Conservation (phyloP, 2,888 invertebrate species). For the Hirtodrosophila histrioides region DNA sequence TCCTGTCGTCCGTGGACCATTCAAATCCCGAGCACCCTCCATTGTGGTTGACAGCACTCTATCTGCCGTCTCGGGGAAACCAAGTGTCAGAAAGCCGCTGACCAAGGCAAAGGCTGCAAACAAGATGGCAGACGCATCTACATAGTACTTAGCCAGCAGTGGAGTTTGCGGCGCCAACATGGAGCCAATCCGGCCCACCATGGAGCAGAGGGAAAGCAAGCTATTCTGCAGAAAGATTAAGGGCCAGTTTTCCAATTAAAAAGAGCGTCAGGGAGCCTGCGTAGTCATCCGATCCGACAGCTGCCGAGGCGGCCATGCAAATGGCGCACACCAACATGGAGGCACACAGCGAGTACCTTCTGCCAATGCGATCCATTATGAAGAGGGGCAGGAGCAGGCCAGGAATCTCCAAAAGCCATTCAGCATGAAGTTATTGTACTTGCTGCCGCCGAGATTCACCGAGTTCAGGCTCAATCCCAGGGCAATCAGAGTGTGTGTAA, state of each 20-base stretch:
- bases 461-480: slow-evolving; percentile 92
- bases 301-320: slow-evolving; percentile 80
- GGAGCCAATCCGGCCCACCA: slow-evolving; percentile 89
- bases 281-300: slow-evolving; percentile 69
- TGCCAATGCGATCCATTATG: slow-evolving; percentile 87
- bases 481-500: slow-evolving; percentile 91
- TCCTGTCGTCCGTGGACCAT: neutral
- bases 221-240: slow-evolving; percentile 89
- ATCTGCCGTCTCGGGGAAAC: slow-evolving; percentile 88
- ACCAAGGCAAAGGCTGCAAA: slow-evolving; percentile 86
- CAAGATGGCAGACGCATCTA: slow-evolving; percentile 86
- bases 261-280: slow-evolving; percentile 86
- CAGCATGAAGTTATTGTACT: slow-evolving; percentile 90
- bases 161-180: slow-evolving; percentile 90
- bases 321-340: slow-evolving; percentile 87
- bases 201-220: slow-evolving; percentile 88
- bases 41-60: slow-evolving; percentile 87
- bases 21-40: slow-evolving; percentile 85
- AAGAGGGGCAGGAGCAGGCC: slow-evolving; percentile 88
- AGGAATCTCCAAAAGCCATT: slow-evolving; percentile 88
- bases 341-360: slow-evolving; percentile 87
- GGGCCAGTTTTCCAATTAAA: slow-evolving; percentile 88
- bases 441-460: slow-evolving; percentile 89
- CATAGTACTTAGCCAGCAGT: slow-evolving; percentile 85
- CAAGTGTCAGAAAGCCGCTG: slow-evolving; percentile 86